Percentiles rank a stretch among this genome's conserved stretches.
Conservation (phyloP, 2,797 vertebrate species). For the Alauda arvensis region DNA sequence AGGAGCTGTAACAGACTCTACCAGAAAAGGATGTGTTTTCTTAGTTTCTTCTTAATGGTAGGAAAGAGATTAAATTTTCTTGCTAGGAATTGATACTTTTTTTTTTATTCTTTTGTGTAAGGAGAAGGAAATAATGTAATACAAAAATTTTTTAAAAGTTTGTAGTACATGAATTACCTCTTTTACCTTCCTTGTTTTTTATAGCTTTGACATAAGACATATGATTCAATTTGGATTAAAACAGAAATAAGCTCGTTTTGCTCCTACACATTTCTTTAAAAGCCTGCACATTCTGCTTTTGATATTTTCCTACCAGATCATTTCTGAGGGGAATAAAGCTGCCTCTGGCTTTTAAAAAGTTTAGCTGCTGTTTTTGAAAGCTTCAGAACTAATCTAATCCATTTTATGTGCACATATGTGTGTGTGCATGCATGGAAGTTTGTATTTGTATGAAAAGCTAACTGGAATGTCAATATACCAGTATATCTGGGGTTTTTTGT, state of each 20-base stretch:
- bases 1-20: not conserved
- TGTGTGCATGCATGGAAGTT: not conserved
- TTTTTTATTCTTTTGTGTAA: not conserved
- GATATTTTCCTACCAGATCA: conserved; percentile 17
- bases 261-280: conserved; percentile 46
- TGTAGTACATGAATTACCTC: conserved; percentile 4
- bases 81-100: not conserved
- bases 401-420: not conserved
- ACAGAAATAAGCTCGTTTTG: conserved; percentile 39
- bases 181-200: conserved; percentile 43
- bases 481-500: not conserved
- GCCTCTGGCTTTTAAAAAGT: not conserved
- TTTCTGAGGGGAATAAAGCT: conserved; percentile 7
- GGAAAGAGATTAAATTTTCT: conserved; percentile 5
- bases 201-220: conserved; percentile 41
- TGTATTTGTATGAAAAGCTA: not conserved
- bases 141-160: not conserved
- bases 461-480: not conserved
- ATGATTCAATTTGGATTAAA: conserved; percentile 45
- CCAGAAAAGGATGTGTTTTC: not conserved
- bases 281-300: conserved; percentile 5
- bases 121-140: conserved; percentile 14
- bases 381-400: not conserved
- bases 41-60: conserved; percentile 28
- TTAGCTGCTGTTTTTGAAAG: not conserved